A percentile compares a stretch with the other conserved stretches of the same genome.
phyloP scores from a whole-genome alignment of 2,113 vertebrate genomes.

The Gallinago paraguaiae region DNA sequence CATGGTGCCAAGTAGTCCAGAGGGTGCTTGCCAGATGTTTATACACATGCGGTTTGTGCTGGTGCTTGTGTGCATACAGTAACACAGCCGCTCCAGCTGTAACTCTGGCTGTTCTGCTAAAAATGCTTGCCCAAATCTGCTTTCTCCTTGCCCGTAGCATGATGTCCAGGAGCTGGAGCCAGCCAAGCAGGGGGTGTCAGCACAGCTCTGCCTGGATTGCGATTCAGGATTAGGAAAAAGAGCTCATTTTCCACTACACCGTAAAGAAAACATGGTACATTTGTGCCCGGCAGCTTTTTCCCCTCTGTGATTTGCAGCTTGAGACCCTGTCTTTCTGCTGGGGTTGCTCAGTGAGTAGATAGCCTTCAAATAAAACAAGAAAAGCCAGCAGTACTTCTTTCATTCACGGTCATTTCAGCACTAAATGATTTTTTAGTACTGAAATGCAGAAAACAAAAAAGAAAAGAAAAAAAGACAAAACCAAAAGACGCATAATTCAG shows the following conservation, averaged over 20 bases:
- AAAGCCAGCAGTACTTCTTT: background rate
- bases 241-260: accelerated
- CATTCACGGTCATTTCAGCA: accelerated
- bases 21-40: background rate
- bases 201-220: accelerated
- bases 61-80: background rate
- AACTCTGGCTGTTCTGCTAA: background rate
- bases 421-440: background rate
- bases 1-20: accelerated
- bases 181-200: background rate
- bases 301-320: background rate
- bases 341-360: background rate
- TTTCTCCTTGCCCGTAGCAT: accelerated
- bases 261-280: accelerated
- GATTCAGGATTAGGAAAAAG: background rate
- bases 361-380: background rate
- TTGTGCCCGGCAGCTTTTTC: background rate
- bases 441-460: background rate
- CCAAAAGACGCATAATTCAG: background rate
- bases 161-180: accelerated
- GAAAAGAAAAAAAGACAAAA: accelerated
- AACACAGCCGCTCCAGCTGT: background rate
- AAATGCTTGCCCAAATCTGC: background rate
- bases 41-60: accelerated
- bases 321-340: background rate